Evolutionary conservation across 2,113 vertebrate species (phyloP).

Genomic region (Podiceps cristatus): DNA sequence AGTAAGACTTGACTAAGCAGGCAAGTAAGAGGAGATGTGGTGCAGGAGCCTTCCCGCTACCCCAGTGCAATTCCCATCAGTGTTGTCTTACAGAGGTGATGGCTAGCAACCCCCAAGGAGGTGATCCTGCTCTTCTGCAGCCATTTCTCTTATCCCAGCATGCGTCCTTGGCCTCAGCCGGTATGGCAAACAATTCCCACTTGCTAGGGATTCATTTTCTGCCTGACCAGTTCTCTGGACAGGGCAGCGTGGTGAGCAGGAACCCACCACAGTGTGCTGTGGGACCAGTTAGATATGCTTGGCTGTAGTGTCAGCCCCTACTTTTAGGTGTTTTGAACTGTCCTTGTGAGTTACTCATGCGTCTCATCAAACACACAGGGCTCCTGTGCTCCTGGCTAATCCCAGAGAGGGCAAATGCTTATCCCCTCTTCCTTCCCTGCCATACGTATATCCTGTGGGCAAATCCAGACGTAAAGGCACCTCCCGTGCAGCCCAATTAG

Average conservation of each 20-base stretch:
- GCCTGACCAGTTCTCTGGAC: background rate
- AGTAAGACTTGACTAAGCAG: background rate
- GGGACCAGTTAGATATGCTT: background rate
- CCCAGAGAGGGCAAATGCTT: background rate
- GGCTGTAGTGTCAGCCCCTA: background rate
- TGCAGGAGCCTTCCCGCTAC: background rate
- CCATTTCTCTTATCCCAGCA: background rate
- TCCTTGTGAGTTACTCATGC: background rate
- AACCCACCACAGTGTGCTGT: background rate
- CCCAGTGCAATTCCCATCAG: background rate
- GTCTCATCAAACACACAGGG: background rate
- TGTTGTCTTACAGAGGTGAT: background rate
- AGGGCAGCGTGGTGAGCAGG: background rate
- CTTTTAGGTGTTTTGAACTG: background rate
- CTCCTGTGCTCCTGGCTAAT: background rate
- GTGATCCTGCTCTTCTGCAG: background rate
- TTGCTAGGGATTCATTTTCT: background rate
- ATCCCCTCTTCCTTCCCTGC: background rate
- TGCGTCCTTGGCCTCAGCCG: background rate
- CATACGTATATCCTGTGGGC: fast-evolving
- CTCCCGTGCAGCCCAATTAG: background rate
- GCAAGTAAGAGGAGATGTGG: background rate
- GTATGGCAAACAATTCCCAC: background rate
- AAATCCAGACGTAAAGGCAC: background rate
- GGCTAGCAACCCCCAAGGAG: background rate